Evolutionary conservation across 2,888 invertebrate genomes (phyloP).

Genomic region (Agrilus biguttatus): DNA sequence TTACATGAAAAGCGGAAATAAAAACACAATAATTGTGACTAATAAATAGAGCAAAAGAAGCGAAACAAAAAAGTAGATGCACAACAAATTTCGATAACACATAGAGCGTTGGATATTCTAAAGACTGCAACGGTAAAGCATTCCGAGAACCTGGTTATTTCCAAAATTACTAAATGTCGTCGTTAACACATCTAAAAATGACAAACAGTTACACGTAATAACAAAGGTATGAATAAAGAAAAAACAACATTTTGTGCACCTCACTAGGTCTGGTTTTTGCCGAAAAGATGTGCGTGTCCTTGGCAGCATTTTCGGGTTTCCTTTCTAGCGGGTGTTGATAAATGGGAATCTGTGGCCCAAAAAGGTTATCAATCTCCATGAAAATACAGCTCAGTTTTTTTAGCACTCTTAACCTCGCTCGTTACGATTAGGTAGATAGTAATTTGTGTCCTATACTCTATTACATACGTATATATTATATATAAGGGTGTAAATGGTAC

Average conservation of each 20-base stretch:
- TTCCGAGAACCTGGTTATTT: too few relatives aligned
- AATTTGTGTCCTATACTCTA: too few relatives aligned
- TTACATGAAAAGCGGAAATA: not conserved
- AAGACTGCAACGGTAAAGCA: too few relatives aligned
- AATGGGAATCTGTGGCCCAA: slow-evolving; percentile 45
- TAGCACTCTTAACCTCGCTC: too few relatives aligned
- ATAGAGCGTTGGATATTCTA: too few relatives aligned
- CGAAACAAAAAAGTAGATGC: not conserved
- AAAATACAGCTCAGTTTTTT: not conserved
- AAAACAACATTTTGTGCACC: slow-evolving; percentile 20
- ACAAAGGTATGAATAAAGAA: not conserved
- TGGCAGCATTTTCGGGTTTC: slow-evolving; percentile 31
- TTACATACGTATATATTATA: too few relatives aligned
- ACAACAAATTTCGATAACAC: not conserved
- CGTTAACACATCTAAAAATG: not conserved
- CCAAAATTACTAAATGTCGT: too few relatives aligned
- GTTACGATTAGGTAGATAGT: too few relatives aligned
- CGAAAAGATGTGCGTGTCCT: slow-evolving; percentile 32
- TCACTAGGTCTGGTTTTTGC: slow-evolving; percentile 33
- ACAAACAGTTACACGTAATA: slow-evolving; percentile 1
- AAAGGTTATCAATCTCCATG: slow-evolving; percentile 4
- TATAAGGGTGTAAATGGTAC: too few relatives aligned
- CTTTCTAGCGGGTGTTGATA: slow-evolving; percentile 45
- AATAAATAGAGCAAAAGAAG: not conserved
- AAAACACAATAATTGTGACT: not conserved